Evolutionary conservation across 2,797 vertebrate species (phyloP).

Genomic region (Pogonophryne albipinna): DNA sequence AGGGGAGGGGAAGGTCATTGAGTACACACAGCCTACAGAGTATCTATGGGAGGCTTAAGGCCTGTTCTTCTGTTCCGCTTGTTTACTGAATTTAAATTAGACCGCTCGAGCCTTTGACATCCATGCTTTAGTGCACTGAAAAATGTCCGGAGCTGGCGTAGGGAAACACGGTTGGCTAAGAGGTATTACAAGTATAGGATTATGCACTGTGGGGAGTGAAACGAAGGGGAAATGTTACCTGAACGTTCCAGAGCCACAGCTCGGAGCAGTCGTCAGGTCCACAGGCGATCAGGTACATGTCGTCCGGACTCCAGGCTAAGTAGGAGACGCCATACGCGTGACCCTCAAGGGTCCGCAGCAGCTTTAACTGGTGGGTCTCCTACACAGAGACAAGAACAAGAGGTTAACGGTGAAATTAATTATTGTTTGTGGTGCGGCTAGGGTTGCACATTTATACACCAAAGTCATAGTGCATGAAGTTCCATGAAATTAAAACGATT

Average conservation of each 20-base stretch:
- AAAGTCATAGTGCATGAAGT: not conserved
- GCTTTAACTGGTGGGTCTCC: slow-evolving; percentile 97
- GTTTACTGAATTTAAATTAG: slow-evolving; percentile 23
- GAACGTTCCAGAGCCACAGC: slow-evolving; percentile 99
- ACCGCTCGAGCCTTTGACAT: not conserved
- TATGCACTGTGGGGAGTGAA: not conserved
- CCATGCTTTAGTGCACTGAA: not conserved
- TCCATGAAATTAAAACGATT: not conserved
- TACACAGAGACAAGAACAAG: slow-evolving; percentile 56
- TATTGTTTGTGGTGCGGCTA: not conserved
- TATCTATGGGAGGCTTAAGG: slow-evolving; percentile 31
- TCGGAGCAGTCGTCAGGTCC: slow-evolving; percentile 99
- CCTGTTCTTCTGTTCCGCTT: slow-evolving; percentile 12
- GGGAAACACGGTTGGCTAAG: not conserved
- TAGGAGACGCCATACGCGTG: slow-evolving; percentile 98
- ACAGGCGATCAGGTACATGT: slow-evolving; percentile 97
- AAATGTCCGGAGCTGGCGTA: not conserved
- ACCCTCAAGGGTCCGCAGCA: slow-evolving; percentile 96
- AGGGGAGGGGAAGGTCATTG: slow-evolving; percentile 61
- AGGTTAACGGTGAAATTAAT: slow-evolving; percentile 2
- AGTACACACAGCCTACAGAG: slow-evolving; percentile 64
- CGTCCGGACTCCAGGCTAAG: slow-evolving; percentile 98
- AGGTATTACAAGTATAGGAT: not conserved
- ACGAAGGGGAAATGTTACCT: slow-evolving; percentile 80
- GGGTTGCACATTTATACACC: not conserved